Conservation (phyloP, 2,888 invertebrate species). For the Cryptocheilus praepositus region DNA sequence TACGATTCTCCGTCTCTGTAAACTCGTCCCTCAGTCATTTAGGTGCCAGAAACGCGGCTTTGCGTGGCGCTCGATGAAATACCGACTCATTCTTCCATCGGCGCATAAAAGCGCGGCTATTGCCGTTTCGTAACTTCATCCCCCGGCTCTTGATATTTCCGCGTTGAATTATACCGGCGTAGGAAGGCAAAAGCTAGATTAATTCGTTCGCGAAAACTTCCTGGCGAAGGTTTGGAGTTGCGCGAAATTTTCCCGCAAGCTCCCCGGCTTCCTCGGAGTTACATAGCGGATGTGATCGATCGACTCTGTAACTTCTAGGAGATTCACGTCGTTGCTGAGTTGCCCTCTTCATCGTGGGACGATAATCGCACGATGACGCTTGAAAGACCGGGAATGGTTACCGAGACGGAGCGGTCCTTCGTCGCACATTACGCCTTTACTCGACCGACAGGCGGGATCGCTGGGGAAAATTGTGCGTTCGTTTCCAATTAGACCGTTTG, state of each 20-base stretch:
- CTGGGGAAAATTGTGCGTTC: constrained; percentile 43
- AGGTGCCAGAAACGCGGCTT: constrained; percentile 47
- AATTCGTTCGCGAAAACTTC: constrained; percentile 30
- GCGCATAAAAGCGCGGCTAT: constrained; percentile 48
- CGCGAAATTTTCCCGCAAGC: background rate
- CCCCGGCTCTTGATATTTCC: constrained; percentile 20
- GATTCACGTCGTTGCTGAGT: too few species aligned
- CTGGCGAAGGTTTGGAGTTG: too few species aligned
- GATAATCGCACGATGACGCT: too few species aligned
- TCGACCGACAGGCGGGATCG: background rate
- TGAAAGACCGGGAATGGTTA: too few species aligned
- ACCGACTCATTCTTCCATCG: constrained; percentile 54
- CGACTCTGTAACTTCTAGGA: too few species aligned
- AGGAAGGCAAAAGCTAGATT: constrained; percentile 46
- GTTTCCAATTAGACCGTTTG: constrained; percentile 54
- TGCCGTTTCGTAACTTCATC: constrained; percentile 46
- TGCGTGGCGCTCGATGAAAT: constrained; percentile 51
- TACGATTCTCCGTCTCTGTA: background rate
- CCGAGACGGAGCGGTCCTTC: background rate
- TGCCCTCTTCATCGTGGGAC: too few species aligned
- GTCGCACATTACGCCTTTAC: background rate
- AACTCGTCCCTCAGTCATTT: constrained; percentile 28
- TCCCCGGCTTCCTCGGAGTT: background rate
- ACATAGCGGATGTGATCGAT: background rate
- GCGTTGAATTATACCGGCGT: too few species aligned